A percentile compares a stretch with the other conserved stretches of the same genome.
Evolutionary conservation across 2,888 invertebrate genomes (phyloP).

Genomic region (Tineola bisselliella): DNA sequence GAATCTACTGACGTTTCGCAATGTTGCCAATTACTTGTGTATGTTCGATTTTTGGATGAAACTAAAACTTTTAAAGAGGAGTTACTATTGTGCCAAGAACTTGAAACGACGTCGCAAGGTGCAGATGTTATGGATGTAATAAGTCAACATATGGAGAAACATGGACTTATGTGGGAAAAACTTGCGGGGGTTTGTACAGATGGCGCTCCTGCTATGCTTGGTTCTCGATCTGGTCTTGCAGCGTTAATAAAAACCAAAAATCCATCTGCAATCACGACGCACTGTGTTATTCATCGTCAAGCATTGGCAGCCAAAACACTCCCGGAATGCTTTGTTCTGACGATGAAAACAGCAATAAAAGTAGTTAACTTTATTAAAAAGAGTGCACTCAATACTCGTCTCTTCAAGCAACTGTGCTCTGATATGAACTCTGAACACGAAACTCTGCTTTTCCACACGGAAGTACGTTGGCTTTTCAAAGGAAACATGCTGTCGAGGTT

Average conservation of each 20-base stretch:
- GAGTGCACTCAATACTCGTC: too few species aligned
- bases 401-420: too few species aligned
- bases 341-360: too few species aligned
- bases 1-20: slow-evolving; percentile 2
- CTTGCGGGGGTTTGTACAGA: slow-evolving; percentile 11
- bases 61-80: slow-evolving; percentile 8
- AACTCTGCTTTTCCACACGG: too few species aligned
- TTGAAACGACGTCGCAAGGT: background rate
- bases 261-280: background rate
- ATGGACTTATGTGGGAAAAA: slow-evolving; percentile 11
- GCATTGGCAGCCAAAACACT: slow-evolving; percentile 7
- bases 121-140: slow-evolving; percentile 5
- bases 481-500: too few species aligned
- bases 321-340: too few species aligned
- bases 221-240: slow-evolving; percentile 4
- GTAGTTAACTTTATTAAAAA: too few species aligned
- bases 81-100: slow-evolving; percentile 7
- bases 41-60: slow-evolving; percentile 4
- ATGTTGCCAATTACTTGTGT: slow-evolving; percentile 1
- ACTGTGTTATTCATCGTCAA: background rate
- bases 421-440: too few species aligned
- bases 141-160: background rate
- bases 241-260: background rate
- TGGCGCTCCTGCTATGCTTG: slow-evolving; percentile 5
- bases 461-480: too few species aligned